Conservation (phyloP, 2,888 invertebrate species). For the Leucophenga maculata region DNA sequence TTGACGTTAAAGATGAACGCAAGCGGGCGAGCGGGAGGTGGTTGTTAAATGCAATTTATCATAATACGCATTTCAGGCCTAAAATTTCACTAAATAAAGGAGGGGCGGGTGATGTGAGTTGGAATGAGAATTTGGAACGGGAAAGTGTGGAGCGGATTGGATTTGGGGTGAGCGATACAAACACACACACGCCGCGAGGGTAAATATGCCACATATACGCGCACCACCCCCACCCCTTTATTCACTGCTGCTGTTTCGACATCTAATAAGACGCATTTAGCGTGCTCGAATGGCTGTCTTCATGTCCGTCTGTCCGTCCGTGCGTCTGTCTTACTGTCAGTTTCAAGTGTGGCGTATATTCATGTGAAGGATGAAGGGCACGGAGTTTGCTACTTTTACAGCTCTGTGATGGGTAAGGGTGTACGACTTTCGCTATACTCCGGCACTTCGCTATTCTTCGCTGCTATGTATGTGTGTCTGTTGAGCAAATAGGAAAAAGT, state of each 20-base stretch:
- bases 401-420: conserved; percentile 11
- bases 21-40: conserved; percentile 45
- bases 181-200: conserved; percentile 41
- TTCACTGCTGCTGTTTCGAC: conserved; percentile 32
- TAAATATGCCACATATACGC: conserved; percentile 59
- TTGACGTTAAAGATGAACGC: conserved; percentile 8
- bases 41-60: conserved; percentile 66
- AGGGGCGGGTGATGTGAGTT: conserved; percentile 19
- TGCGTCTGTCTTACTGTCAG: conserved; percentile 37
- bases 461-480: background rate
- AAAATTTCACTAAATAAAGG: conserved; percentile 24
- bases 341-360: conserved; percentile 38
- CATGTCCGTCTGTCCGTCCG: background rate
- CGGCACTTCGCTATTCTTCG: background rate
- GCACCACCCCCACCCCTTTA: conserved; percentile 18
- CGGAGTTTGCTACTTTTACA: background rate
- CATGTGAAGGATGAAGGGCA: conserved; percentile 6
- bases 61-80: conserved; percentile 50
- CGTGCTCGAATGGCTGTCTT: conserved; percentile 31
- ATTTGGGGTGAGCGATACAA: conserved; percentile 11
- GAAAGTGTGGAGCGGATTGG: conserved; percentile 36
- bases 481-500: conserved; percentile 67
- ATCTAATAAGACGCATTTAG: conserved; percentile 64
- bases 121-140: conserved; percentile 58
- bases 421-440: conserved; percentile 20